These are phyloP conservation scores for Pemphigus obesinymphae DNA, from an alignment of 1,140 invertebrate genomes.

Conservation along the genomic window DNA sequence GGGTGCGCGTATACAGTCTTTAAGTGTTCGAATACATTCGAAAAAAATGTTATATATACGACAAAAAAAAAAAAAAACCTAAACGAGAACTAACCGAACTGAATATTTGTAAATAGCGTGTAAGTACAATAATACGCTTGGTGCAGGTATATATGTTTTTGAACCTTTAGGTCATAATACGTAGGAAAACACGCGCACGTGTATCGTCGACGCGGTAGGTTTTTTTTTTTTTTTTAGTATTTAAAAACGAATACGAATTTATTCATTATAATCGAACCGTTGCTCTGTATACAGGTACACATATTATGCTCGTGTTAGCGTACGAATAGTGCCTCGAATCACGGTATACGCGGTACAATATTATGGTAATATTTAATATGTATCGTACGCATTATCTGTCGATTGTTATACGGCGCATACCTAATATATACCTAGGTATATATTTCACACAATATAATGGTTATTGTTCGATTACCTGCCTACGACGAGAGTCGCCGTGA, in stretches of 20 bases:
- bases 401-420: too few relatives aligned
- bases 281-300: neutral
- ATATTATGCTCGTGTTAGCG: conserved; percentile 7
- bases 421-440: neutral
- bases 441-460: neutral
- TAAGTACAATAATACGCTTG: too few relatives aligned
- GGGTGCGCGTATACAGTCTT: neutral
- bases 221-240: neutral
- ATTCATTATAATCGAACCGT: neutral
- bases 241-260: neutral
- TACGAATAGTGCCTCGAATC: neutral
- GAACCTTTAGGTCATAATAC: conserved; percentile 6
- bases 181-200: neutral
- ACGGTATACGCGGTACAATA: neutral
- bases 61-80: too few relatives aligned
- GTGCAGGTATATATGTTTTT: neutral
- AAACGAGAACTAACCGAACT: too few relatives aligned
- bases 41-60: too few relatives aligned
- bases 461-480: neutral
- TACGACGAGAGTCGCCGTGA: neutral
- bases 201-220: neutral
- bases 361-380: conserved; percentile 22
- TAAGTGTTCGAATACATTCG: neutral
- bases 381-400: too few relatives aligned
- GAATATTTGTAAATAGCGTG: too few relatives aligned